phyloP scores from a whole-genome alignment of 2,113 vertebrate species.

The Pteronura brasiliensis region DNA sequence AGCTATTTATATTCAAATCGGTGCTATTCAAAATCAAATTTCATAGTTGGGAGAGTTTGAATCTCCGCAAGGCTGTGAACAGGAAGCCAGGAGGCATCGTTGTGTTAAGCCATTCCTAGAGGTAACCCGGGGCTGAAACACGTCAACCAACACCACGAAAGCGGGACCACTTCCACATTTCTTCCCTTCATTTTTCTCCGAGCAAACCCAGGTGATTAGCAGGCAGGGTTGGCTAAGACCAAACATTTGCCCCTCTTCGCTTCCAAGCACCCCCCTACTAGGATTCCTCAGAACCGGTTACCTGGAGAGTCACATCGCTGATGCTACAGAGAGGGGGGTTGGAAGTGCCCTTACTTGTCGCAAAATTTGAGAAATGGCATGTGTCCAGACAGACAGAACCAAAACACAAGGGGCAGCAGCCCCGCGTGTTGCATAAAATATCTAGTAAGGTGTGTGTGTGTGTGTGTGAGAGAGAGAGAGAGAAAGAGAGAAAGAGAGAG shows the following conservation, averaged over 20 bases:
- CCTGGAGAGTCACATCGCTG: background rate
- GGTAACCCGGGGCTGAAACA: background rate
- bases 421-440: background rate
- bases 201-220: background rate
- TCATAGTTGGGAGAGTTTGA: background rate
- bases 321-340: background rate
- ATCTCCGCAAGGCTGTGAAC: background rate
- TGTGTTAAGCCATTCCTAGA: background rate
- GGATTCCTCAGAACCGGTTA: background rate
- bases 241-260: background rate
- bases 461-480: background rate
- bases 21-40: background rate
- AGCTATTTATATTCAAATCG: background rate
- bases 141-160: background rate
- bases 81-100: background rate
- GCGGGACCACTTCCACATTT: accelerated
- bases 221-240: background rate
- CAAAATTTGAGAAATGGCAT: background rate
- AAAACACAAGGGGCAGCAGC: background rate
- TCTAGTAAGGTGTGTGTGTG: background rate
- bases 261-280: background rate
- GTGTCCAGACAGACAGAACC: background rate
- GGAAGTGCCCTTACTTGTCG: background rate
- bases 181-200: background rate
- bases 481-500: background rate